phyloP scores from a whole-genome alignment of 1,140 invertebrate species.

The Propsilocerus akamusi region DNA sequence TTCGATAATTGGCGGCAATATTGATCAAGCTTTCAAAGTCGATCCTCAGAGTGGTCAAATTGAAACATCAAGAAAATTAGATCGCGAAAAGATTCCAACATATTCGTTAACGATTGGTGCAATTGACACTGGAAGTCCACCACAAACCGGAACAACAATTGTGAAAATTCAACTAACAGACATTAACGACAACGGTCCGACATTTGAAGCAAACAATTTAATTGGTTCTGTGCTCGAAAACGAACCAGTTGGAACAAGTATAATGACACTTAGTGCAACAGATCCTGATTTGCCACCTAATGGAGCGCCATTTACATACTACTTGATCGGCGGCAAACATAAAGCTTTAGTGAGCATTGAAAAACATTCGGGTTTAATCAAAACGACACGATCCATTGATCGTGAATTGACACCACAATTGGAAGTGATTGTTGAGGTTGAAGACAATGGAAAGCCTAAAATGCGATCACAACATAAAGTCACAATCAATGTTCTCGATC shows the following conservation, averaged over 20 bases:
- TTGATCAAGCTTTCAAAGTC: constrained; percentile 69
- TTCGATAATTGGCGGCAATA: constrained; percentile 71
- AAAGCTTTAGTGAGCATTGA: constrained; percentile 58
- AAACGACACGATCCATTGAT: constrained; percentile 60
- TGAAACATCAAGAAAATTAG: constrained; percentile 52
- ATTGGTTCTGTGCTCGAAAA: constrained; percentile 72
- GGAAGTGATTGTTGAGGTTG: constrained; percentile 62
- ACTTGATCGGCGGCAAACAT: constrained; percentile 56
- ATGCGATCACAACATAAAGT: constrained; percentile 62
- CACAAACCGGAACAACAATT: constrained; percentile 70
- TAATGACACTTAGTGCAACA: constrained; percentile 66
- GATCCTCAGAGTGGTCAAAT: constrained; percentile 70
- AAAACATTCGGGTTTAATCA: constrained; percentile 57
- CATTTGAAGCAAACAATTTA: constrained; percentile 50
- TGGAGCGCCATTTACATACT: constrained; percentile 74
- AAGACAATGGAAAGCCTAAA: constrained; percentile 69
- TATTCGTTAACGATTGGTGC: constrained; percentile 77
- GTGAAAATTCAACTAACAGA: constrained; percentile 54
- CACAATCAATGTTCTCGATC: constrained; percentile 61
- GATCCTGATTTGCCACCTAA: constrained; percentile 86
- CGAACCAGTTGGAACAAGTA: constrained; percentile 61
- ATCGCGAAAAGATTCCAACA: constrained; percentile 56
- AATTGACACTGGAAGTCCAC: constrained; percentile 70
- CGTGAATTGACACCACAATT: constrained; percentile 58
- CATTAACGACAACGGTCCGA: constrained; percentile 85